These are phyloP conservation scores for Actinia tenebrosa DNA, from an alignment of 64 coral and sea anemone species.

Conservation along the genomic window DNA sequence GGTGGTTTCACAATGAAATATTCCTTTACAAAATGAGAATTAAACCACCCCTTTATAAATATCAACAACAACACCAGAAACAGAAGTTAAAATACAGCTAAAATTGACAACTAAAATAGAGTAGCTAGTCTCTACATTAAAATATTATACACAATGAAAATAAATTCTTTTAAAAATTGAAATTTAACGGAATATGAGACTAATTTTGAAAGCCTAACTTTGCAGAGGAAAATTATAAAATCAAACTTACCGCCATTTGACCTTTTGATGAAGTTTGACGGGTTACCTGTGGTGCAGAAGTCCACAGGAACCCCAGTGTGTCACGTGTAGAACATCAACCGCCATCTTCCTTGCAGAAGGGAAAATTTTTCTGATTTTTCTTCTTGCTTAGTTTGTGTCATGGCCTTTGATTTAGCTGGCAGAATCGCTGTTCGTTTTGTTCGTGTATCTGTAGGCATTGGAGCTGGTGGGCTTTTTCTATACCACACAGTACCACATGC, in stretches of 20 bases:
- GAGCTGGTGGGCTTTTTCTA: constrained; percentile 69
- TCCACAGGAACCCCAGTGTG: background rate
- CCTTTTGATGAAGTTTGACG: background rate
- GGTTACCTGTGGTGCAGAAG: background rate
- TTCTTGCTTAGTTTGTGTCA: background rate
- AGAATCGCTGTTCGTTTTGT: constrained; percentile 68
- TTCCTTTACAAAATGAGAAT: too few species aligned
- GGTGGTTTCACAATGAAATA: too few species aligned
- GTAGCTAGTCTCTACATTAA: too few species aligned
- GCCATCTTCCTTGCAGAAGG: background rate
- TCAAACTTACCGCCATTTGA: background rate
- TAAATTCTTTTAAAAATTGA: too few species aligned
- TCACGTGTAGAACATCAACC: background rate
- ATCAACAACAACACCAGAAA: too few species aligned
- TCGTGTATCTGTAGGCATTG: constrained; percentile 72
- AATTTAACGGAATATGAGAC: too few species aligned
- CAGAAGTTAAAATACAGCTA: too few species aligned
- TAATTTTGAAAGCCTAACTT: background rate
- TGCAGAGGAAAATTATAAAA: background rate
- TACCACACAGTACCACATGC: constrained; percentile 62
- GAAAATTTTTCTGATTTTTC: background rate
- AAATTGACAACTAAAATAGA: too few species aligned
- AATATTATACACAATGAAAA: too few species aligned
- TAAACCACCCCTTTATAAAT: too few species aligned
- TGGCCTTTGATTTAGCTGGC: constrained; percentile 67